A percentile compares a stretch with the other conserved stretches of the same genome.
These are phyloP conservation scores for Arremon brunneinucha DNA, from an alignment of 2,797 vertebrate genomes.

Conservation along the genomic window DNA sequence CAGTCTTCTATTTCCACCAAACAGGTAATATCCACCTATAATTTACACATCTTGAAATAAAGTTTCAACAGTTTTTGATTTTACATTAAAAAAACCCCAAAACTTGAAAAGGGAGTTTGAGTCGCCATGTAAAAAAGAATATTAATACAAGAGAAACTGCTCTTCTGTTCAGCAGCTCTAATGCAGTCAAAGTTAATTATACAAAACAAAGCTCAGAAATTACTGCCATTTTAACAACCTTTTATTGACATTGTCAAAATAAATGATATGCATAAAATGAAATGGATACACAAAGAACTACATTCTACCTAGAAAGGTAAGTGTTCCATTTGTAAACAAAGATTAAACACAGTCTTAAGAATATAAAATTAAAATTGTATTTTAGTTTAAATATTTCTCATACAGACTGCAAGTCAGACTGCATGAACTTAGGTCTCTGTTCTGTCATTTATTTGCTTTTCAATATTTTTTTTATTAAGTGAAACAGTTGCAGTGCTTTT, in stretches of 20 bases:
- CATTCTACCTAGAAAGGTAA: not conserved
- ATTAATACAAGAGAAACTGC: slow-evolving; percentile 38
- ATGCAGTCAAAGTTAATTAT: slow-evolving; percentile 59
- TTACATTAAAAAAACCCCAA: not conserved
- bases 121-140: not conserved
- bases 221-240: slow-evolving; percentile 52
- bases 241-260: slow-evolving; percentile 55
- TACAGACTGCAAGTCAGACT: not conserved
- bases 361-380: not conserved
- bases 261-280: slow-evolving; percentile 34
- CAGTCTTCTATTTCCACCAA: not conserved
- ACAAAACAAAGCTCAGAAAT: slow-evolving; percentile 54
- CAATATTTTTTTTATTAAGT: not conserved
- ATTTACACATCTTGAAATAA: slow-evolving; percentile 3
- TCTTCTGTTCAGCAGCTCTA: slow-evolving; percentile 15
- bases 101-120: not conserved
- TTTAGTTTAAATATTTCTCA: not conserved
- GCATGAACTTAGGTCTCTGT: not conserved
- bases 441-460: not conserved
- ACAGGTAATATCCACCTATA: not conserved
- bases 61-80: not conserved
- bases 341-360: not conserved
- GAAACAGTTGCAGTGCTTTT: not conserved
- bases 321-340: not conserved
- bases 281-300: not conserved